Evolutionary conservation across 2,888 invertebrate species (phyloP), one percentile per base, ranked within the genome.

Genomic region (Dynastes grantii): DNA sequence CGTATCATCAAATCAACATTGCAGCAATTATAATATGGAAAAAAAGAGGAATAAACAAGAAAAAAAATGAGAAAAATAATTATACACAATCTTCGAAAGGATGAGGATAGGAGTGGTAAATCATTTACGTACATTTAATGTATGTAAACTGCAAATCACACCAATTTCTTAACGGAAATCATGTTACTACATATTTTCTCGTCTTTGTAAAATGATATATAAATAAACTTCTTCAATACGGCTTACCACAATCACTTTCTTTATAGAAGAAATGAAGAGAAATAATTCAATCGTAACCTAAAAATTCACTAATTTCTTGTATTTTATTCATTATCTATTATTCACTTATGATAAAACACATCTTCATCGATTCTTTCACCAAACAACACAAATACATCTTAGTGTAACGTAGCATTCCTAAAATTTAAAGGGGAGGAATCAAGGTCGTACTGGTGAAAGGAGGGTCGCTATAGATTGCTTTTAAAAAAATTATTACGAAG

Each of bases 241-340:
- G 22, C 51, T 63, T 40, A 53, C 29, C 65, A 65, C 22, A 37
- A 8, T n/a, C 49, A 73, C 45, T 13, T 16, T n/a, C 55, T 58
- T 58, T 16, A 58, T 22, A 58, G 22, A 58, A 65, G 22, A 76
- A 76, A 64, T 51, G 8, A 51, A 51, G 64, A 51, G 53, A 49
- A 64, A 11, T 11, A 77, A 70, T 70, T 55, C 22, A 67, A 22
- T 22, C 22, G 22, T 58, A 58, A 65, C 76, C 79, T 79, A 79
- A 79, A 78, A 70, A 76, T 79, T 70, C 67, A 65, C 73, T 79
- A 76, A 71, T 79, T 53, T 64, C 68, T 70, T 71, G 64, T 63
- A 51, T 51, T 45, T 45, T 1, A 45, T 45, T 9, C 11, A 45
- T 73, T 76, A 63, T 67, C 76, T 76, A 79, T 58, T 65, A 51